phyloP scores from a whole-genome alignment of 92 coral and sea anemone genomes.

The Palythoa grandis region DNA sequence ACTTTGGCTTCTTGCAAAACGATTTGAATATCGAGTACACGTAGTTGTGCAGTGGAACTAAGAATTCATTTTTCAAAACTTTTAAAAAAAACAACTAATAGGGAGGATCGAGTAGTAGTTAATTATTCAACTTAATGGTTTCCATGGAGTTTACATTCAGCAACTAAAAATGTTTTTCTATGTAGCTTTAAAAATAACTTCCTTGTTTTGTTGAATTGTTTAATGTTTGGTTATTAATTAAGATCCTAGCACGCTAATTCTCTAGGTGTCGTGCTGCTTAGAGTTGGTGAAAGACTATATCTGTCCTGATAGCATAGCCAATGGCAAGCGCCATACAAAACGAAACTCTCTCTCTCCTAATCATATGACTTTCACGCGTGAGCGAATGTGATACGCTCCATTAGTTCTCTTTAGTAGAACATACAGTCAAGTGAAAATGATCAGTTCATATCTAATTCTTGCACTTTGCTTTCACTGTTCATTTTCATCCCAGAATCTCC shows the following conservation, averaged over 20 bases:
- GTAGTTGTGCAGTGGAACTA: neutral
- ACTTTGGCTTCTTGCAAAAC: neutral
- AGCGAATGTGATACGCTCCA: neutral
- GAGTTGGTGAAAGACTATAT: neutral
- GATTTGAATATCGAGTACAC: neutral
- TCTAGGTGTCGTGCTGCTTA: neutral
- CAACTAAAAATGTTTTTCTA: neutral
- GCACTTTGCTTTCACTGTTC: slow-evolving; percentile 12
- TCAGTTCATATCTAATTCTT: slow-evolving; percentile 11
- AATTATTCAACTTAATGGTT: neutral
- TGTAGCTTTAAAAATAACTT: neutral
- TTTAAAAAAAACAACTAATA: neutral
- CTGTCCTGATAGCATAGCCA: neutral
- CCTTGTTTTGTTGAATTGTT: neutral
- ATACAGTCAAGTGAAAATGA: neutral
- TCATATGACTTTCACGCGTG: slow-evolving; percentile 15
- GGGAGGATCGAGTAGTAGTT: neutral
- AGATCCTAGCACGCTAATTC: too few relatives aligned
- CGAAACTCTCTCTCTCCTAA: neutral
- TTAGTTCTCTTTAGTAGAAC: neutral
- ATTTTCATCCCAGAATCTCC: slow-evolving; percentile 32
- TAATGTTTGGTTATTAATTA: neutral
- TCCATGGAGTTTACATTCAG: neutral
- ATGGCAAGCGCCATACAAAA: neutral
- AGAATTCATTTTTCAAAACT: neutral